Evolutionary conservation across 2,113 vertebrate genomes (phyloP).

Genomic region (Chrysemys picta): DNA sequence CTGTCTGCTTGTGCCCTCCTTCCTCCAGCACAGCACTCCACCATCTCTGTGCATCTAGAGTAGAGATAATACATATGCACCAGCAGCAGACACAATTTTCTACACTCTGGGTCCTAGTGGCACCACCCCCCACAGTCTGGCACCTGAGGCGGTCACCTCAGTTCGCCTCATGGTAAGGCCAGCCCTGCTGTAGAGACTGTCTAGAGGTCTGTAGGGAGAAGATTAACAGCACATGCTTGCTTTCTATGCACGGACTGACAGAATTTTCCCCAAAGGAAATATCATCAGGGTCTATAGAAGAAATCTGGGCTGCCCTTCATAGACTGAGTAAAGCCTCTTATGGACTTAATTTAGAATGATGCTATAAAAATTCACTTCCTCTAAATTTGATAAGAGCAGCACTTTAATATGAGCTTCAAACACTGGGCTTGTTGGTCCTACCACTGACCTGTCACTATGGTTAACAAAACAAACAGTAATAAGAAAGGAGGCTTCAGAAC

Average conservation of each 20-base stretch:
- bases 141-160: too few relatives aligned
- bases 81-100: too few relatives aligned
- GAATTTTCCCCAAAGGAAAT: not conserved
- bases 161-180: too few relatives aligned
- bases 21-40: too few relatives aligned
- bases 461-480: not conserved
- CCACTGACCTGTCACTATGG: not conserved
- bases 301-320: not conserved
- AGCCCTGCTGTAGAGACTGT: too few relatives aligned
- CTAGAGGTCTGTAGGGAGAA: not conserved
- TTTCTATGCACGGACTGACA: not conserved
- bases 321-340: not conserved
- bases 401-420: not conserved
- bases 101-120: too few relatives aligned
- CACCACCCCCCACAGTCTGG: too few relatives aligned
- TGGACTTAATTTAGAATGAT: not conserved
- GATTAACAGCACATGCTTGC: not conserved
- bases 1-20: too few relatives aligned
- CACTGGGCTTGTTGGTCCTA: not conserved
- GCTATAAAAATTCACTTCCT: not conserved
- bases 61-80: too few relatives aligned
- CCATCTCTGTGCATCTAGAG: too few relatives aligned
- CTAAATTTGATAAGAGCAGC: not conserved
- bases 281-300: not conserved
- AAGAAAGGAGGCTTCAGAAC: not conserved